phyloP scores from a whole-genome alignment of 2,797 vertebrate genomes.

The Lagocephalus sceleratus region DNA sequence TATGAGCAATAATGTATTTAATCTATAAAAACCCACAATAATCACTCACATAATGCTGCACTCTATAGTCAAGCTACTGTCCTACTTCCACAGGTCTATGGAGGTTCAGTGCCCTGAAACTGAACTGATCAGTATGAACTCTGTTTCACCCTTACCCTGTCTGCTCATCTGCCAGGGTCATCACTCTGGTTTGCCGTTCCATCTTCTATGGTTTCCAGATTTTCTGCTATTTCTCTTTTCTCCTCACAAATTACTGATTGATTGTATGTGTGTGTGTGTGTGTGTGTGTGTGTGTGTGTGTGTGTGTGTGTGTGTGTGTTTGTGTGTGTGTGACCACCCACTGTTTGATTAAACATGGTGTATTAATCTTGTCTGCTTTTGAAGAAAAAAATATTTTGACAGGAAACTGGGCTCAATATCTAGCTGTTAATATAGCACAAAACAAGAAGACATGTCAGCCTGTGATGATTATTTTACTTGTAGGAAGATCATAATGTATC shows the following conservation, averaged over 20 bases:
- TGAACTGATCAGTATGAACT: slow-evolving; percentile 60
- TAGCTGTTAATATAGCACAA: too few species aligned
- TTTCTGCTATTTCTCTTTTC: slow-evolving; percentile 34
- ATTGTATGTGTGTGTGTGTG: slow-evolving; percentile 8
- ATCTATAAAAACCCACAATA: neutral
- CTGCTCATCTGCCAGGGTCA: slow-evolving; percentile 64
- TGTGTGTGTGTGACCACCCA: slow-evolving; percentile 29
- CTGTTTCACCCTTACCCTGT: slow-evolving; percentile 51
- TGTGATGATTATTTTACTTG: too few species aligned
- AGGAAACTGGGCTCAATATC: too few species aligned
- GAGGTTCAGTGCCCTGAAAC: slow-evolving; percentile 43
- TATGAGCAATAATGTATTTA: too few species aligned
- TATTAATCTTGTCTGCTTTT: slow-evolving; percentile 4
- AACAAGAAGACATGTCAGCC: too few species aligned
- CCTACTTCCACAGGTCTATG: slow-evolving; percentile 19
- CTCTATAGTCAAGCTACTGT: neutral
- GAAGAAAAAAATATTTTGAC: too few species aligned
- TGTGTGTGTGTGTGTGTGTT: slow-evolving; percentile 9
- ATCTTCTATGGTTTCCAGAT: slow-evolving; percentile 52
- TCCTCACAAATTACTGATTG: slow-evolving; percentile 42
- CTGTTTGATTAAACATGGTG: slow-evolving; percentile 11
- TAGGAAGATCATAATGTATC: too few species aligned
- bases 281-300: slow-evolving; percentile 2
- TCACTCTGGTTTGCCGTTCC: slow-evolving; percentile 40
- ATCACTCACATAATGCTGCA: neutral